Evolutionary conservation across 2,113 vertebrate species (phyloP).

Genomic region (Charadrius vociferus): DNA sequence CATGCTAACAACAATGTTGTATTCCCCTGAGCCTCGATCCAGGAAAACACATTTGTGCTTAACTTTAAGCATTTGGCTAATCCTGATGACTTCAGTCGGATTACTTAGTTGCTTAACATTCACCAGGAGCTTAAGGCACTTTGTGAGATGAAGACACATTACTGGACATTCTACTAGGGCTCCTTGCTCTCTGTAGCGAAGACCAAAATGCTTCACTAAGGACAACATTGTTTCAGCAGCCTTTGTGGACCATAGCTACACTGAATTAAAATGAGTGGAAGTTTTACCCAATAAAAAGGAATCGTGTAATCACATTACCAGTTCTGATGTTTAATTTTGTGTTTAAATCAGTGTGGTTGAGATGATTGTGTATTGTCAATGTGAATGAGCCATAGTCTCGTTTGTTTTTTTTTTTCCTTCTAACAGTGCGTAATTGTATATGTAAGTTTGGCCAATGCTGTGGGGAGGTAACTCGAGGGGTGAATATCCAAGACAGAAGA

Average conservation of each 20-base stretch:
- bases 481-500: neutral
- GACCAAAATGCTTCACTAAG: neutral
- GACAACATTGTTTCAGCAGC: neutral
- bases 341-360: neutral
- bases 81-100: constrained; percentile 23
- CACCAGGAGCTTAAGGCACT: constrained; percentile 2
- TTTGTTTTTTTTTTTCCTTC: neutral
- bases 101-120: constrained; percentile 35
- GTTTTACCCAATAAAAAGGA: neutral
- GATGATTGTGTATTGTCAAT: neutral
- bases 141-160: neutral
- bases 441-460: neutral
- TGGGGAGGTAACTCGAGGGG: neutral
- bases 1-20: neutral
- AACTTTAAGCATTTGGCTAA: constrained; percentile 48
- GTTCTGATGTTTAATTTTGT: neutral
- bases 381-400: neutral
- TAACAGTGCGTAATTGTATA: neutral
- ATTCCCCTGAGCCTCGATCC: neutral
- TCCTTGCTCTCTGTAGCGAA: neutral
- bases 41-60: constrained; percentile 10
- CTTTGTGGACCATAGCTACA: neutral
- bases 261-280: neutral
- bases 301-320: neutral
- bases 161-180: neutral